Evolutionary conservation across 2,888 invertebrate species (phyloP).

Genomic region (Lasioglossum oenotherae): DNA sequence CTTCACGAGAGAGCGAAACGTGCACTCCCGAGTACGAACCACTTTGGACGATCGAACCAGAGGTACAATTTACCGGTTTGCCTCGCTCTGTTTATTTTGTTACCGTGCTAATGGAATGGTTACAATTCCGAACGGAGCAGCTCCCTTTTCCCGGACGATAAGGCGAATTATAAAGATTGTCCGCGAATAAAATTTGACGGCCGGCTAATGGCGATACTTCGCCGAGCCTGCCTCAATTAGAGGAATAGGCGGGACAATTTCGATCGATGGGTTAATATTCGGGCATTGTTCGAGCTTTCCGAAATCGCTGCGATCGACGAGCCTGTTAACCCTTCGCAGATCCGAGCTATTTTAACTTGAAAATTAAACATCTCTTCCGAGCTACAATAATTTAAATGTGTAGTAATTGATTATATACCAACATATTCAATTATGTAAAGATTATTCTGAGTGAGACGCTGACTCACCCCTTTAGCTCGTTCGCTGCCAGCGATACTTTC

Average conservation of each 20-base stretch:
- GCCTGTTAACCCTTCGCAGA: too few species aligned
- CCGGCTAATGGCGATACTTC: slow-evolving; percentile 41
- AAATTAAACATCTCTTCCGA: too few species aligned
- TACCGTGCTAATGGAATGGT: slow-evolving; percentile 64
- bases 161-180: slow-evolving; percentile 61
- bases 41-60: slow-evolving; percentile 63
- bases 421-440: too few species aligned
- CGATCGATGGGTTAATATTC: not conserved
- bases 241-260: not conserved
- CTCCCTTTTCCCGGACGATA: slow-evolving; percentile 45
- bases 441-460: too few species aligned
- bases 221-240: slow-evolving; percentile 34
- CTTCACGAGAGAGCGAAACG: slow-evolving; percentile 61
- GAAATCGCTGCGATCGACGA: not conserved
- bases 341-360: too few species aligned
- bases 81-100: slow-evolving; percentile 64
- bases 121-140: slow-evolving; percentile 56
- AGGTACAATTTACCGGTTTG: slow-evolving; percentile 65
- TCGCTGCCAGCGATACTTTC: too few species aligned
- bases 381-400: too few species aligned
- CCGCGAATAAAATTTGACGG: slow-evolving; percentile 47
- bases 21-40: slow-evolving; percentile 54
- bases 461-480: too few species aligned
- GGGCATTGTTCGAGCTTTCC: not conserved
- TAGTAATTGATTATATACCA: too few species aligned